These are phyloP conservation scores for Glaucomys volans DNA, from an alignment of 2,113 vertebrate species.

Conservation along the genomic window DNA sequence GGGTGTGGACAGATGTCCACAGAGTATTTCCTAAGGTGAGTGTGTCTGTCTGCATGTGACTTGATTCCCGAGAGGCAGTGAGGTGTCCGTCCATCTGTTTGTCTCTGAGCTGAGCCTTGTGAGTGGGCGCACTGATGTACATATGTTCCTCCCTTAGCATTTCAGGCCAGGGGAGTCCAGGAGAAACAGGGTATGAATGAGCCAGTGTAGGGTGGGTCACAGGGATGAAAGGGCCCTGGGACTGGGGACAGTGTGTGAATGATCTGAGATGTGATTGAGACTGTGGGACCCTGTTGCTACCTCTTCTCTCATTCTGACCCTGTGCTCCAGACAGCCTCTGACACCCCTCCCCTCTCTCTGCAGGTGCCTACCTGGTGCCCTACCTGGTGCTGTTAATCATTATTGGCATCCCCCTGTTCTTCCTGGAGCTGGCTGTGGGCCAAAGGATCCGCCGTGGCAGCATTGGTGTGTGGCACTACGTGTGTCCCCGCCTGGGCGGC, in stretches of 20 bases:
- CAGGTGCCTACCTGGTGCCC: conserved; percentile 97
- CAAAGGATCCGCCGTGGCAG: conserved; percentile 97
- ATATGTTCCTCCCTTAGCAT: neutral
- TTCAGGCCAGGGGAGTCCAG: neutral
- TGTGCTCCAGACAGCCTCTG: rapidly evolving
- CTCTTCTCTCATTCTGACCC: neutral
- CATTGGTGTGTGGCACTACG: conserved; percentile 98
- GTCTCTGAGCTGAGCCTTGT: rapidly evolving
- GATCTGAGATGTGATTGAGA: rapidly evolving
- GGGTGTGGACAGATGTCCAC: neutral
- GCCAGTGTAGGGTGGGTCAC: neutral
- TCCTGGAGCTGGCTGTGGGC: conserved; percentile 97
- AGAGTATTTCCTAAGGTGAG: rapidly evolving
- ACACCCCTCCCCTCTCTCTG: neutral
- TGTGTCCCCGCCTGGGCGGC: conserved; percentile 95
- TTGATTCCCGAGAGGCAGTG: neutral
- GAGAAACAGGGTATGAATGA: neutral
- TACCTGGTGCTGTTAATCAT: conserved; percentile 97
- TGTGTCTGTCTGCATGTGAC: neutral
- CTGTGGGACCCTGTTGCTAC: neutral
- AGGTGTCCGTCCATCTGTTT: neutral
- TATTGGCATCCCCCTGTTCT: conserved; percentile 97
- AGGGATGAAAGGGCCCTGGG: neutral
- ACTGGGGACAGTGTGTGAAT: neutral
- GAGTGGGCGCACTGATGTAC: neutral